Percentiles rank a stretch among this genome's conserved stretches.
These are phyloP conservation scores for Sipunculus nudus DNA, from an alignment of 2,888 invertebrate genomes.

Conservation along the genomic window DNA sequence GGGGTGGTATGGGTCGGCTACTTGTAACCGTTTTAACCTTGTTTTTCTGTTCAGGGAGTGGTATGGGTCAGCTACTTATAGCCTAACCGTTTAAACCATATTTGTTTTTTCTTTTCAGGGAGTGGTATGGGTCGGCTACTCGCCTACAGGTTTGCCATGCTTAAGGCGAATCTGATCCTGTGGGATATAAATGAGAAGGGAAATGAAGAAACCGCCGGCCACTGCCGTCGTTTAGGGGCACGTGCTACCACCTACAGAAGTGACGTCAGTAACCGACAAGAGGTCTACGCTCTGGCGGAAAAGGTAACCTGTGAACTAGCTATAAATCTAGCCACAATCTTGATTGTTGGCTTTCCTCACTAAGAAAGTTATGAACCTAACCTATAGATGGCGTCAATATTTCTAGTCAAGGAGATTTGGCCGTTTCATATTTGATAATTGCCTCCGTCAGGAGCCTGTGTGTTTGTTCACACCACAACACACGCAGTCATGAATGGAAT, in stretches of 20 bases:
- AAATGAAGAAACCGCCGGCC: constrained; percentile 52
- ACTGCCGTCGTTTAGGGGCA: constrained; percentile 20
- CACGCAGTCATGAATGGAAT: no score
- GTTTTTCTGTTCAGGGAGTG: constrained; percentile 57
- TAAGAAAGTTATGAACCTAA: no score
- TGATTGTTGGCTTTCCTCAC: no score
- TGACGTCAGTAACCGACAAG: constrained; percentile 56
- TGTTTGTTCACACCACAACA: no score
- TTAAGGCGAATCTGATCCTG: constrained; percentile 57
- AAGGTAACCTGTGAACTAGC: constrained; percentile 47
- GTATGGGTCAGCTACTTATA: constrained; percentile 62
- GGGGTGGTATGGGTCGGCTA: constrained; percentile 64
- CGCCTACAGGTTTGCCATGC: constrained; percentile 56
- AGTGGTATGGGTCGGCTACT: constrained; percentile 64
- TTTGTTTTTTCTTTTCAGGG: constrained; percentile 54
- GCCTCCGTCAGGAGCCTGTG: no score
- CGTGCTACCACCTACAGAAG: constrained; percentile 48
- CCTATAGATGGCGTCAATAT: no score
- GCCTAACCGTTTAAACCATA: no score
- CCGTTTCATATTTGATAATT: no score
- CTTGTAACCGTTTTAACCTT: constrained; percentile 58
- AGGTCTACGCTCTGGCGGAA: constrained; percentile 53
- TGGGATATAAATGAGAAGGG: constrained; percentile 62
- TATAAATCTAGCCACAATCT: no score
- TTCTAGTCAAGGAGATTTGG: no score